Percentiles rank a stretch among this genome's conserved stretches.
phyloP scores from a whole-genome alignment of 2,113 vertebrate species.

The Morone chrysops region DNA sequence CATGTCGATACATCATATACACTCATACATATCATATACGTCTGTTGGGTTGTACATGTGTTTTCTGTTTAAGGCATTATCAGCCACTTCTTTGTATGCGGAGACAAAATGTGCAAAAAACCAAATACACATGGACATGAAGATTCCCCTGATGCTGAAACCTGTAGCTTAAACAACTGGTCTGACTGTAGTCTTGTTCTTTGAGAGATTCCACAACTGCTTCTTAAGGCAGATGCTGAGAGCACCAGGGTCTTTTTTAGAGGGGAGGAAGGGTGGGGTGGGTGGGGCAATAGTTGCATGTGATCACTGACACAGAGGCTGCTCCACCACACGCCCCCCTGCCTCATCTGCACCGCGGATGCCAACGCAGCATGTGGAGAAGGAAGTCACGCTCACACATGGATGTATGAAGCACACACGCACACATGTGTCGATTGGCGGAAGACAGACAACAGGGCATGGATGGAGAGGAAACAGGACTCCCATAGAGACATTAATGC shows the following conservation, averaged over 20 bases:
- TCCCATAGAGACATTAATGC: slow-evolving; percentile 52
- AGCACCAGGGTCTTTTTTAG: slow-evolving; percentile 78
- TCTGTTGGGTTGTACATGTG: slow-evolving; percentile 66
- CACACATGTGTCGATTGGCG: background rate
- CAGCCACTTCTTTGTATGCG: slow-evolving; percentile 73
- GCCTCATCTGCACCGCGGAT: slow-evolving; percentile 52
- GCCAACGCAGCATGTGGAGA: slow-evolving; percentile 49
- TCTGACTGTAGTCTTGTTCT: slow-evolving; percentile 73
- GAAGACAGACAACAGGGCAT: slow-evolving; percentile 58
- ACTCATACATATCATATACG: slow-evolving; percentile 20
- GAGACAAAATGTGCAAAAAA: slow-evolving; percentile 58
- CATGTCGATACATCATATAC: slow-evolving; percentile 28
- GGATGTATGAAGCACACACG: background rate
- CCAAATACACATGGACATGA: slow-evolving; percentile 52
- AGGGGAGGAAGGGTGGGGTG: background rate
- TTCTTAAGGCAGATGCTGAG: slow-evolving; percentile 71
- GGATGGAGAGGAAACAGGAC: slow-evolving; percentile 21
- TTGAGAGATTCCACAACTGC: slow-evolving; percentile 75
- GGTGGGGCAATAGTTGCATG: background rate
- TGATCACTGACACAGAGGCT: slow-evolving; percentile 2
- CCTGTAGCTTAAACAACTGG: slow-evolving; percentile 81
- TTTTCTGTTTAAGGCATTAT: slow-evolving; percentile 76
- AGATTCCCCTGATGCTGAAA: slow-evolving; percentile 66
- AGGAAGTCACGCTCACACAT: slow-evolving; percentile 39
- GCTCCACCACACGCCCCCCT: background rate